These are phyloP conservation scores for Elegia similella DNA, from an alignment of 2,888 invertebrate species.

Conservation along the genomic window DNA sequence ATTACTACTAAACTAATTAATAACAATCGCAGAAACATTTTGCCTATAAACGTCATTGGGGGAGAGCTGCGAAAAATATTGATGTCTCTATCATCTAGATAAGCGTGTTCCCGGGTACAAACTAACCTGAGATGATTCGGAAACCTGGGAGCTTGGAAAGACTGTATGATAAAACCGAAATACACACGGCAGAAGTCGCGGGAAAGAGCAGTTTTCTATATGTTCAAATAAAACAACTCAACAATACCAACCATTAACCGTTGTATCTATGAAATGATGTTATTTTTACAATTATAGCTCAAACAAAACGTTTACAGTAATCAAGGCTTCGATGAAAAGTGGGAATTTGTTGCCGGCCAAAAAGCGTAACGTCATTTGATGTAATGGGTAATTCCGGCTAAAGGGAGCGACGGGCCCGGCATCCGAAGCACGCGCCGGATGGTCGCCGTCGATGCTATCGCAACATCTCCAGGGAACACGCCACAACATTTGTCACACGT, in stretches of 20 bases:
- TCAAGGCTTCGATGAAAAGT: constrained; percentile 63
- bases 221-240: constrained; percentile 25
- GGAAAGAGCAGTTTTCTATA: too few species aligned
- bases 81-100: too few species aligned
- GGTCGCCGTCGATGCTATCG: constrained; percentile 72
- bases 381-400: constrained; percentile 73
- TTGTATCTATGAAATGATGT: constrained; percentile 51
- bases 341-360: constrained; percentile 51
- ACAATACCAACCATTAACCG: constrained; percentile 47
- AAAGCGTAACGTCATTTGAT: constrained; percentile 73
- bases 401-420: constrained; percentile 45
- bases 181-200: too few species aligned
- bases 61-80: too few species aligned
- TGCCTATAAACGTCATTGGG: too few species aligned
- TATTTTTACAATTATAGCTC: constrained; percentile 64
- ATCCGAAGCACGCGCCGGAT: constrained; percentile 76
- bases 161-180: too few species aligned
- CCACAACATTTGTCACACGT: constrained; percentile 42
- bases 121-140: too few species aligned
- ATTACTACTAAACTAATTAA: too few species aligned
- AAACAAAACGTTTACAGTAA: constrained; percentile 72
- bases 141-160: too few species aligned
- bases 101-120: too few species aligned
- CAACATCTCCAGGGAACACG: constrained; percentile 64
- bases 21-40: too few species aligned